Evolutionary conservation across 2,113 vertebrate genomes (phyloP).

Genomic region (Machaerirhynchus nigripectus): DNA sequence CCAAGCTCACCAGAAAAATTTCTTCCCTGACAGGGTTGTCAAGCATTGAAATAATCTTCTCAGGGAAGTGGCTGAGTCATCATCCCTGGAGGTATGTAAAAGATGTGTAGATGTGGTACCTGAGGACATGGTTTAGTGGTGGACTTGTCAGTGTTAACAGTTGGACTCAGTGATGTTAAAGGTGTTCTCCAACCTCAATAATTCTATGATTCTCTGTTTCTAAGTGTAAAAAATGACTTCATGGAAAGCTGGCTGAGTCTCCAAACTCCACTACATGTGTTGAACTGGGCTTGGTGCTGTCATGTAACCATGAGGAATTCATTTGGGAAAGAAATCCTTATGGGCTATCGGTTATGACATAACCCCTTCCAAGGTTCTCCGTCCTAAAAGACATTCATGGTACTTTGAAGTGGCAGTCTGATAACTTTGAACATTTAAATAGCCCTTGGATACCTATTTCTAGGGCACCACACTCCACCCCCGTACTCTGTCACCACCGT

Average conservation of each 20-base stretch:
- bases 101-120: no score
- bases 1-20: background rate
- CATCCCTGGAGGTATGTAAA: background rate
- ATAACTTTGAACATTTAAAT: background rate
- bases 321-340: background rate
- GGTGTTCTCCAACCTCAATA: background rate
- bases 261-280: background rate
- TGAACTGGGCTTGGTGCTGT: background rate
- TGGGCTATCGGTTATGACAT: background rate
- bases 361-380: background rate
- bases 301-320: background rate
- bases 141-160: background rate
- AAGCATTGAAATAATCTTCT: background rate
- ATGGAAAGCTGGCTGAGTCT: background rate
- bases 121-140: background rate
- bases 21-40: background rate
- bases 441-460: background rate
- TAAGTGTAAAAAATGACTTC: background rate
- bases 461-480: background rate
- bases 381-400: background rate
- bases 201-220: background rate
- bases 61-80: background rate
- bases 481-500: fast-evolving
- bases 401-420: background rate
- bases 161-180: background rate